Evolutionary conservation across 2,888 invertebrate species (phyloP), one percentile per base, ranked within the genome.

Genomic region (Trilocha varians): DNA sequence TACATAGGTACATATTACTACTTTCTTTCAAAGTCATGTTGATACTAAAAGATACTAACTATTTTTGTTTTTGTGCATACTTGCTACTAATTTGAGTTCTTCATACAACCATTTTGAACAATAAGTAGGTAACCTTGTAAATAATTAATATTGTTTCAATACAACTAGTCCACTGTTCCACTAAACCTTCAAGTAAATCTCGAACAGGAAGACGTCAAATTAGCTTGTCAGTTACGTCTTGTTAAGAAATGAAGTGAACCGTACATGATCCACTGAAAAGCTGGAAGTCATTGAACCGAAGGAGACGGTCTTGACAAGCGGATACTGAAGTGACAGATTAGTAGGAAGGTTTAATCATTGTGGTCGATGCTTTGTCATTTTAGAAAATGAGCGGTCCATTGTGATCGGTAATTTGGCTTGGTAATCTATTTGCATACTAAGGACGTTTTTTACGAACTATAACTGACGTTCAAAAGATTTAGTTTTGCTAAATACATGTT

Each of bases 261-360:
- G n/a, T n/a, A n/a, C n/a, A 34, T 37, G 25, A 53, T 52, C 52
- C 49, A 50, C 53, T 53, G 47, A 40, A 54, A n/a, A n/a, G n/a
- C n/a, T n/a, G n/a, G n/a, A n/a, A 54, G 52, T 57, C 56, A 54
- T 45, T 55, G 57, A 58, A 54, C 57, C 41, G 40, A 43, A 41
- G 38, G 39, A 43, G 48, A 51, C 45, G 41, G 40, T 52, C 54
- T 49, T 52, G 57, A 50, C 53, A 59, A 43, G 52, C 58, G 61
- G 60, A 63, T 61, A 49, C 52, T 49, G 42, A 39, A 43, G 40
- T 57, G 56, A 62, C 44, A 42, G 45, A 63, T 62, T 44, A 15
- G 43, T 25, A 25, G 37, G 32, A 18, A 43, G 40, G 38, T 25
- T 51, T 47, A 43, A 48, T 52, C 38, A 42, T 37, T 42, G 40